phyloP scores from a whole-genome alignment of 2,888 invertebrate species.

The Malthinus flaveolus region DNA sequence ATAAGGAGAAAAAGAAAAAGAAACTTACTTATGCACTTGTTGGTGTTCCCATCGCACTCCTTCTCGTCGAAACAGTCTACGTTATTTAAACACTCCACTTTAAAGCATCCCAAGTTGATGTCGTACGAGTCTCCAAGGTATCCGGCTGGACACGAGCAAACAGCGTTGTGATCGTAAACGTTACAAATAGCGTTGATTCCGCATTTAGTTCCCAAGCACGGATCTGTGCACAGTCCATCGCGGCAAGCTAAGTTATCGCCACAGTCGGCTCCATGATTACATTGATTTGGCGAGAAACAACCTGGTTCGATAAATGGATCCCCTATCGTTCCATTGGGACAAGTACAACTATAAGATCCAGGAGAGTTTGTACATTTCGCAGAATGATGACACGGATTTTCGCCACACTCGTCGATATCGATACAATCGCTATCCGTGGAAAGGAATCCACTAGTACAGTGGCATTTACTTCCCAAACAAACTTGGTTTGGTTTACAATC shows the following conservation, averaged over 20 bases:
- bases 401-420: constrained; percentile 83
- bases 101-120: constrained; percentile 78
- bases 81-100: constrained; percentile 82
- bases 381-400: constrained; percentile 76
- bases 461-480: constrained; percentile 75
- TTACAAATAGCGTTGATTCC: constrained; percentile 78
- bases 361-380: constrained; percentile 79
- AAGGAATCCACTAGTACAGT: constrained; percentile 77
- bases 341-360: constrained; percentile 80
- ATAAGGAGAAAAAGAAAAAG: constrained; percentile 5
- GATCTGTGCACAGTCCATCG: constrained; percentile 78
- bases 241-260: constrained; percentile 75
- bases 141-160: constrained; percentile 79
- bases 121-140: constrained; percentile 82
- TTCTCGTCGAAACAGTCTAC: constrained; percentile 76
- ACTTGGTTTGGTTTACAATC: constrained; percentile 80
- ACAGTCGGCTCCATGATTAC: constrained; percentile 74
- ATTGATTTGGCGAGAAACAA: constrained; percentile 77
- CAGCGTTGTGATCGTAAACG: constrained; percentile 70
- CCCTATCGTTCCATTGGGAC: constrained; percentile 79
- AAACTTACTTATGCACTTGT: constrained; percentile 76
- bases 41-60: constrained; percentile 72
- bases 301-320: constrained; percentile 72
- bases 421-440: constrained; percentile 73
- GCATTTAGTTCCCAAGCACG: constrained; percentile 73